Evolutionary conservation across 2,113 vertebrate genomes (phyloP), one percentile per base, ranked within the genome.

Genomic region (Chaetops frenatus): DNA sequence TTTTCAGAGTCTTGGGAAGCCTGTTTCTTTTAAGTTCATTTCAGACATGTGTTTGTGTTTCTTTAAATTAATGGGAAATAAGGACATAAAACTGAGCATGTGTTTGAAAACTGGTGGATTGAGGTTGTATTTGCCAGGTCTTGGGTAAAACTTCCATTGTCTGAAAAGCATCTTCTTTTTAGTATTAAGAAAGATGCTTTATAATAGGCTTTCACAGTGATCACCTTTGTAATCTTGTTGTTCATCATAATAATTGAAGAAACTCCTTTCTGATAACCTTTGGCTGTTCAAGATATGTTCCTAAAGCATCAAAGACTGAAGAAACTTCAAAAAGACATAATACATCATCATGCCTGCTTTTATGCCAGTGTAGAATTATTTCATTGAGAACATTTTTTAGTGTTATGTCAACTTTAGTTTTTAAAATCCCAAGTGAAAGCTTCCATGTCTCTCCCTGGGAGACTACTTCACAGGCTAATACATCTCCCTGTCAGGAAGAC

Each of bases 381-480:
- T 97, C 51, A 88, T 40, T 92, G 48, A 78, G 76, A 83, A 70
- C 51, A 64, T 90, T 94, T 96, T 84, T 96, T 91, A 82, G 56
- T 78, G 81, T 70, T 94, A 83, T 70, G 82, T 94, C 90, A 94
- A 92, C 79, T 93, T 86, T 36, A 78, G 90, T 74, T 96, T 93
- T 94, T 96, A 86, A 93, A 95, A 95, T 96, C 92, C 85, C 90
- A 67, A 50, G 67, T 88, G 90, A 96, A 95, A 93, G n/a, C 85
- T 93, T 94, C 88, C 44, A 45, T 86, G 45, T 88, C 29, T 93
- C 71, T 95, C 79, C 56, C 88, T 96, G 40, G 64, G 88, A 95
- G n/a, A 81, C 79, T 74, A 11, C 86, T 96, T 96, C 72, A 78
- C 81, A 96, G 64, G 72, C 81, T 92, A 93, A 96, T 96, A 88